Conservation (phyloP, 2,888 invertebrate species). For the Sinohyriopsis cumingii region DNA sequence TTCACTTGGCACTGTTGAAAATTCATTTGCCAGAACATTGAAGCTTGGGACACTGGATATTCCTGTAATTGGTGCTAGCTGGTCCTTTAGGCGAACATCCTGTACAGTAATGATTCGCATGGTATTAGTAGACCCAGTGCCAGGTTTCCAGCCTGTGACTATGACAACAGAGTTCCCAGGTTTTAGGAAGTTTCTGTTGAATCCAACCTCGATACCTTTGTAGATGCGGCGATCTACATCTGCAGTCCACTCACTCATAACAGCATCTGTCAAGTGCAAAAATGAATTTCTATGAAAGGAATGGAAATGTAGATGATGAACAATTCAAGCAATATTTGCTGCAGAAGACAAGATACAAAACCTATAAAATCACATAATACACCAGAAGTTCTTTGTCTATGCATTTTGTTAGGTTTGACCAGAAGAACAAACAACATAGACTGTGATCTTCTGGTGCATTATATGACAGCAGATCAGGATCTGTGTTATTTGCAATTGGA, state of each 20-base stretch:
- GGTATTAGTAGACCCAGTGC: slow-evolving; percentile 96
- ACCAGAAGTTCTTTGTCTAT: too few species aligned
- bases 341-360: too few species aligned
- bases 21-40: slow-evolving; percentile 3
- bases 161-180: slow-evolving; percentile 90
- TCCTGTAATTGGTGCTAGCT: slow-evolving; percentile 58
- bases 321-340: too few species aligned
- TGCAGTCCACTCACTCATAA: slow-evolving; percentile 68
- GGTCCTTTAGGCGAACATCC: slow-evolving; percentile 40
- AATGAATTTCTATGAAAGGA: slow-evolving; percentile 1
- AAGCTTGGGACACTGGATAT: slow-evolving; percentile 58
- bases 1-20: too few species aligned
- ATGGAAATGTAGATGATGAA: too few species aligned
- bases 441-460: too few species aligned
- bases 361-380: too few species aligned
- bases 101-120: slow-evolving; percentile 83
- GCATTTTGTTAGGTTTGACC: too few species aligned
- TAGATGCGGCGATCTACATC: slow-evolving; percentile 71
- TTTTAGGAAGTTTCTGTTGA: slow-evolving; percentile 87
- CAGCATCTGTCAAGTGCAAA: slow-evolving; percentile 39
- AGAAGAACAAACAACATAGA: too few species aligned
- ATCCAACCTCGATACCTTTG: slow-evolving; percentile 79
- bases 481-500: too few species aligned
- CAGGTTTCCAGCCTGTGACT: slow-evolving; percentile 97
- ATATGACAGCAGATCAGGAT: too few species aligned